Evolutionary conservation across 2,797 vertebrate genomes (phyloP).

Genomic region (Triplophysa yarkandensis): DNA sequence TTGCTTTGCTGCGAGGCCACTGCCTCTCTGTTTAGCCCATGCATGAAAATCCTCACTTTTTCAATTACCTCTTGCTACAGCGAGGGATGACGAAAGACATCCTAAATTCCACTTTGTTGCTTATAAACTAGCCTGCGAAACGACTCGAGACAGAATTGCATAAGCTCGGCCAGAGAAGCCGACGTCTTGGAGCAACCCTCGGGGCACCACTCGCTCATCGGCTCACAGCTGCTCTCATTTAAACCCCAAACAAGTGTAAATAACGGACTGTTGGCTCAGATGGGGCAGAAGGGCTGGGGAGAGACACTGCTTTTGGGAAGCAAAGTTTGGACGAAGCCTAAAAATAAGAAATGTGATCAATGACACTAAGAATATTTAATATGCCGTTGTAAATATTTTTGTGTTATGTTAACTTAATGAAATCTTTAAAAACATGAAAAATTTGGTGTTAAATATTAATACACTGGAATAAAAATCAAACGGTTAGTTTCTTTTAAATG

Average conservation of each 20-base stretch:
- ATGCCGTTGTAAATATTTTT: too few relatives aligned
- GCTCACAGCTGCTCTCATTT: conserved; percentile 43
- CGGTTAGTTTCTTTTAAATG: too few relatives aligned
- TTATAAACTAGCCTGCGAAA: conserved; percentile 57
- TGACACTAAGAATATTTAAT: too few relatives aligned
- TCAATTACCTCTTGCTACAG: conserved; percentile 64
- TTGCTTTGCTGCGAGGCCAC: conserved; percentile 62
- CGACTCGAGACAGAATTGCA: conserved; percentile 55
- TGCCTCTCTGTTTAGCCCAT: conserved; percentile 70
- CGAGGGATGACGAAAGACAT: conserved; percentile 58
- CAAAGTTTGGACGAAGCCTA: background rate
- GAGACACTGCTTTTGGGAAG: background rate
- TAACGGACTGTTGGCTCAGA: conserved; percentile 42
- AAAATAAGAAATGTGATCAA: background rate
- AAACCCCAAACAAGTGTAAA: conserved; percentile 38
- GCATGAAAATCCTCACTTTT: conserved; percentile 70
- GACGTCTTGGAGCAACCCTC: conserved; percentile 10
- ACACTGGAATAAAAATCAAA: too few relatives aligned
- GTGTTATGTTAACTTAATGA: too few relatives aligned
- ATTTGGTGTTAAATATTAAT: too few relatives aligned
- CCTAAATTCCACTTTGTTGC: conserved; percentile 57
- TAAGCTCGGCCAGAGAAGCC: conserved; percentile 5
- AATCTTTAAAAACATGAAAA: too few relatives aligned
- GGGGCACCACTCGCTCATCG: conserved; percentile 61
- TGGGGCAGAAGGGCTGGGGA: background rate